Base-by-base conservation (phyloP, 2,888 invertebrate species). In the Acrobasis consociella region DNA sequence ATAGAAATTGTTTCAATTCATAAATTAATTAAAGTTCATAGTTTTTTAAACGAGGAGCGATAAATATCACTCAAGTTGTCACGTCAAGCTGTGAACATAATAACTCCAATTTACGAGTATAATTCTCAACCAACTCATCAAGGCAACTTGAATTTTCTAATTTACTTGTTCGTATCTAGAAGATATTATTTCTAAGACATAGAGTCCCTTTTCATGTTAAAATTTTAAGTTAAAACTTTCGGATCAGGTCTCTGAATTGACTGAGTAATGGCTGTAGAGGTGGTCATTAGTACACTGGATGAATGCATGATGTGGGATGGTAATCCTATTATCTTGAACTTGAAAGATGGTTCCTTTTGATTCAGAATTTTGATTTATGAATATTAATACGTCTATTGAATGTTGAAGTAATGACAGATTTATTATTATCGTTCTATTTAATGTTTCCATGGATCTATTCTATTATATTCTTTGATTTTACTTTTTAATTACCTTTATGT, bases 311-410 rank as follows among this genome's bases (percentile, higher is more conserved):
- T 65, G 74, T 72, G 62, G 71, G 72, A 64, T 50, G 60, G 46
- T 66, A 59, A 65, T 70, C 67, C 65, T 66, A 69, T 71, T 69
- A 66, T 62, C 53, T 53, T 61, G 61, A 37, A 52, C 52, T 42
- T 55, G 49, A 53, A 31, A 5, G 31, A 51, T 58, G 50, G 51
- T 52, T 62, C 22, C 50, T 62, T 58, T 52, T 16, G 60, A 60
- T 31, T 39, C 16, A 10, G 39, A 39, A 10, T 17, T 16, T 15
- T 39, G 39, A 56, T 39, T 56, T 42, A 56, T 56, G 17, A 56
- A 56, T 39, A 9, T 42, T 3, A 46, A 46, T 7, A 56, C 38
- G 8, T 56, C 55, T 39, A 39, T 55, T 55, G 38, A 55, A 55
- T 38, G 38, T 16, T 50, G 16, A 15, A 13, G 9, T 38, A 38